Evolutionary conservation across 2,888 invertebrate species (phyloP).

Genomic region (Temnothorax unifasciatus): DNA sequence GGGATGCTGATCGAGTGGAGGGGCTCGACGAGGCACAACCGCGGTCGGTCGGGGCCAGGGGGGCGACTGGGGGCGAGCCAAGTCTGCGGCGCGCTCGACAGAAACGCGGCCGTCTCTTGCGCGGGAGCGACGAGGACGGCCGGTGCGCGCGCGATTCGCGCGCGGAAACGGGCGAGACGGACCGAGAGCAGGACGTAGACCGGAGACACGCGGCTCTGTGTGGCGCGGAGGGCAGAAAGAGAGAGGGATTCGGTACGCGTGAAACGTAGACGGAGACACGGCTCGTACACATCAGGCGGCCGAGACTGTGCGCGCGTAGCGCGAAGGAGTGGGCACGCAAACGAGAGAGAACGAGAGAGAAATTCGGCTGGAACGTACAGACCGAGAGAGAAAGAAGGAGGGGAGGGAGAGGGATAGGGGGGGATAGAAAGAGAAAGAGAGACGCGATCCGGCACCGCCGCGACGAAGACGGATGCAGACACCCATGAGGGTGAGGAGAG

Average conservation of each 20-base stretch:
- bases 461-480: slow-evolving; percentile 71
- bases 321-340: slow-evolving; percentile 47
- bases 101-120: slow-evolving; percentile 71
- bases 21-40: slow-evolving; percentile 52
- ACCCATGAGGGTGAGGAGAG: slow-evolving; percentile 32
- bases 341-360: slow-evolving; percentile 36
- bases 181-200: slow-evolving; percentile 60
- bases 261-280: slow-evolving; percentile 56
- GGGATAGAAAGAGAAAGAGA: slow-evolving; percentile 38
- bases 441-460: slow-evolving; percentile 21
- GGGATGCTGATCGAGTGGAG: slow-evolving; percentile 61
- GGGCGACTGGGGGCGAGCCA: slow-evolving; percentile 63
- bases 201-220: slow-evolving; percentile 55
- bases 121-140: slow-evolving; percentile 64
- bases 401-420: slow-evolving; percentile 43
- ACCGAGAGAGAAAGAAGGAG: slow-evolving; percentile 36
- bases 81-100: slow-evolving; percentile 80
- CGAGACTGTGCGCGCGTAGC: slow-evolving; percentile 32
- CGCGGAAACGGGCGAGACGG: slow-evolving; percentile 68
- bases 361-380: slow-evolving; percentile 19
- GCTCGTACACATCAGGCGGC: slow-evolving; percentile 40
- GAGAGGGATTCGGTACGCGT: slow-evolving; percentile 31
- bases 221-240: slow-evolving; percentile 9
- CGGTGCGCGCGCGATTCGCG: slow-evolving; percentile 56
- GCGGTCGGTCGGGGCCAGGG: slow-evolving; percentile 40